Evolutionary conservation across 2,797 vertebrate genomes (phyloP).

Genomic region (Danio jaintianensis): DNA sequence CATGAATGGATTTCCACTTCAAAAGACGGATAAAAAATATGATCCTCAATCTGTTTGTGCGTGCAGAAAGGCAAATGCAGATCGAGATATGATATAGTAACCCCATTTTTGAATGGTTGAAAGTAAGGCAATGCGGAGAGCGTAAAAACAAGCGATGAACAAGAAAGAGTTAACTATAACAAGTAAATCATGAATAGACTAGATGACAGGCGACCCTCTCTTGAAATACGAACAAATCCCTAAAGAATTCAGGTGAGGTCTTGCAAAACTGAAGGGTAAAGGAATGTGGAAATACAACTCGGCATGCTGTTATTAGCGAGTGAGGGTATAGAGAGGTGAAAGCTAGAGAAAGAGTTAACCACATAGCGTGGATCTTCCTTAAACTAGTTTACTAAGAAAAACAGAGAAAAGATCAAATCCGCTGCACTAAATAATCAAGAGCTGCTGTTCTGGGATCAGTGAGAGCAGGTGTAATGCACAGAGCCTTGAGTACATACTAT

Average conservation of each 20-base stretch:
- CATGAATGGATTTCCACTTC: constrained; percentile 36
- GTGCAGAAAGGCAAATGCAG: not conserved
- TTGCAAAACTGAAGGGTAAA: constrained; percentile 85
- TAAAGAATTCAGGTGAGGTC: constrained; percentile 74
- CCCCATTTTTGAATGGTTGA: not conserved
- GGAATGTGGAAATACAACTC: constrained; percentile 99
- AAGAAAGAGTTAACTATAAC: constrained; percentile 4
- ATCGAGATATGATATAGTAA: constrained; percentile 11
- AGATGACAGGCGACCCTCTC: constrained; percentile 43
- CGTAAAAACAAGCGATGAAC: not conserved
- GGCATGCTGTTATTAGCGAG: constrained; percentile 82
- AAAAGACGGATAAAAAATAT: constrained; percentile 14
- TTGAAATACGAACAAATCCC: constrained; percentile 40
- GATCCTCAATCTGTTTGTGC: constrained; percentile 15
- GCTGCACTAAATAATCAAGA: not conserved
- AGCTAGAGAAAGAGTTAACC: constrained; percentile 57
- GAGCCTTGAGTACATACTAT: not conserved
- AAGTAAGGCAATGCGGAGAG: not conserved
- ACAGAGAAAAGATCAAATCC: not conserved
- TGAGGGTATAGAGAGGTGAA: constrained; percentile 77
- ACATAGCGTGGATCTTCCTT: constrained; percentile 65
- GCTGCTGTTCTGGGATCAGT: not conserved
- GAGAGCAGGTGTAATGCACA: constrained; percentile 9
- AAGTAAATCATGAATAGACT: constrained; percentile 25
- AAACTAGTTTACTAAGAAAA: constrained; percentile 5